phyloP scores from a whole-genome alignment of 2,113 vertebrate genomes.

The Lates calcarifer region DNA sequence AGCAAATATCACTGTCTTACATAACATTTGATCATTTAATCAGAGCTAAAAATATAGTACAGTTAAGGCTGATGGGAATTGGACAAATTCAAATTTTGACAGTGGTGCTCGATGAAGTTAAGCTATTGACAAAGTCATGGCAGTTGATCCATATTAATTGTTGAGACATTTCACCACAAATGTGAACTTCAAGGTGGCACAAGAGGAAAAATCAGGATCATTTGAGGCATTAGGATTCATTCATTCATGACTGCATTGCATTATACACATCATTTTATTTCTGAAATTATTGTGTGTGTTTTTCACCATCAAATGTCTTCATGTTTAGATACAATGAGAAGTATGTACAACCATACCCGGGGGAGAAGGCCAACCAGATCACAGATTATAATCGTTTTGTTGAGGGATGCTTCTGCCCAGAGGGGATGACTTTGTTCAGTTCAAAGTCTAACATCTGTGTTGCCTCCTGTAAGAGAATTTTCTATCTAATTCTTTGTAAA shows the following conservation, averaged over 20 bases:
- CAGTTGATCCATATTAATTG: not conserved
- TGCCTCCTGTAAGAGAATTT: constrained; percentile 72
- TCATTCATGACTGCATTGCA: not conserved
- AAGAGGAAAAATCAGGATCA: not conserved
- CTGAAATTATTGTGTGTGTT: not conserved
- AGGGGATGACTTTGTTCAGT: constrained; percentile 69
- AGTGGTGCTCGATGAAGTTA: no score
- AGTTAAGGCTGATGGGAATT: no score
- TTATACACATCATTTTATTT: not conserved
- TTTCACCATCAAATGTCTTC: not conserved
- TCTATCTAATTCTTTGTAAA: not conserved
- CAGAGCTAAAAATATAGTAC: no score
- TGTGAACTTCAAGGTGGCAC: not conserved
- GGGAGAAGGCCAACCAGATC: not conserved
- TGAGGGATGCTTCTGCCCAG: constrained; percentile 92
- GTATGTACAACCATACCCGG: constrained; percentile 7
- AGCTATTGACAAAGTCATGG: not conserved
- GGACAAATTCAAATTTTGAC: no score
- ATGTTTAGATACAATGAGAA: constrained; percentile 71
- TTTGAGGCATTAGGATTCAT: not conserved
- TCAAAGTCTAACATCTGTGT: constrained; percentile 75
- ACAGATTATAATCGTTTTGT: constrained; percentile 20
- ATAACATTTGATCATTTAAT: no score
- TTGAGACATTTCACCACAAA: not conserved
- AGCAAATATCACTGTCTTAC: no score